A percentile compares a stretch with the other conserved stretches of the same genome.
phyloP scores from a whole-genome alignment of 2,113 vertebrate genomes.

The Uria aalge region DNA sequence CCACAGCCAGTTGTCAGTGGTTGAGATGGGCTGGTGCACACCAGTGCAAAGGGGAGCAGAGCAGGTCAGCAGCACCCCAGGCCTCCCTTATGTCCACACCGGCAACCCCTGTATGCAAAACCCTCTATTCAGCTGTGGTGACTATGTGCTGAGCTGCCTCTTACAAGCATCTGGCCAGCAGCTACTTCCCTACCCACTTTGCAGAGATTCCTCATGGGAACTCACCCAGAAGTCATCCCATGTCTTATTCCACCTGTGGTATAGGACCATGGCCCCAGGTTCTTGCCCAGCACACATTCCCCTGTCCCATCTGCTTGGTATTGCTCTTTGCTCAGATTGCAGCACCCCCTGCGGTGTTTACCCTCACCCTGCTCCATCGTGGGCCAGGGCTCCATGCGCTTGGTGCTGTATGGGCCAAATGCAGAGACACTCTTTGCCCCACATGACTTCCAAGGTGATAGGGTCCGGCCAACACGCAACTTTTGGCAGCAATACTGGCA shows the following conservation, averaged over 20 bases:
- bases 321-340: neutral
- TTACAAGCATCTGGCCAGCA: neutral
- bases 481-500: neutral
- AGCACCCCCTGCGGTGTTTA: neutral
- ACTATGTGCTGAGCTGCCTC: neutral
- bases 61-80: neutral
- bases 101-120: neutral
- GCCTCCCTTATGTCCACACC: neutral
- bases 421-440: neutral
- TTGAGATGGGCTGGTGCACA: neutral
- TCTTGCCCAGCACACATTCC: neutral
- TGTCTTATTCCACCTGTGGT: neutral
- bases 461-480: neutral
- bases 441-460: neutral
- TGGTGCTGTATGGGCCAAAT: neutral
- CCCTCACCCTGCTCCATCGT: neutral
- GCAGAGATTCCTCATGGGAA: neutral
- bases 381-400: neutral
- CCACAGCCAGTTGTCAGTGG: neutral
- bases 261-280: neutral
- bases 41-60: neutral
- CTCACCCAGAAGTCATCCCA: neutral
- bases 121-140: neutral
- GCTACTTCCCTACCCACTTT: neutral
- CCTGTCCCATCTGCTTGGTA: neutral